These are phyloP conservation scores for Lasioglossum vierecki DNA, from an alignment of 2,888 invertebrate species.

Conservation along the genomic window DNA sequence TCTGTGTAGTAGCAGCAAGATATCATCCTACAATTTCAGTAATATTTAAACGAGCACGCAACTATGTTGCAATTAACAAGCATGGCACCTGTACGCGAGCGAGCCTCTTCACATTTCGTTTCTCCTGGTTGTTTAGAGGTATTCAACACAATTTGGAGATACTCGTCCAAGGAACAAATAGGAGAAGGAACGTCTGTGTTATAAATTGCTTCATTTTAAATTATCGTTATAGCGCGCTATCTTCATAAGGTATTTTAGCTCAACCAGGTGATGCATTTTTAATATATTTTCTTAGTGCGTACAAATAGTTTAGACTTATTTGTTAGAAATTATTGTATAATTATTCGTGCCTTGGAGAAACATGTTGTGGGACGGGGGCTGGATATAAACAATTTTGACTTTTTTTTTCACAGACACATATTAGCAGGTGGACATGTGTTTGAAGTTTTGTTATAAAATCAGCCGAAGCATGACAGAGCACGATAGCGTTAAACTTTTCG, in stretches of 20 bases:
- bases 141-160: constrained; percentile 10
- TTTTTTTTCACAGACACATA: constrained; percentile 54
- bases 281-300: constrained; percentile 13
- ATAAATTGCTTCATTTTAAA: constrained; percentile 9
- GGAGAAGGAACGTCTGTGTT: constrained; percentile 15
- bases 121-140: constrained; percentile 4
- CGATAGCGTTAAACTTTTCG: constrained; percentile 19
- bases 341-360: neutral
- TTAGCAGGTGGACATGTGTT: constrained; percentile 13
- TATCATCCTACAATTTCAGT: constrained; percentile 29
- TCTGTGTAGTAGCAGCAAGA: constrained; percentile 1
- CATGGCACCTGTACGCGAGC: constrained; percentile 9
- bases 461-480: constrained; percentile 30
- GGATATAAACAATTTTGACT: constrained; percentile 34
- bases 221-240: constrained; percentile 20
- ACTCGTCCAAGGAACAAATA: constrained; percentile 16
- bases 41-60: constrained; percentile 1
- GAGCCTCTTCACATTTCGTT: constrained; percentile 13
- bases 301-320: constrained; percentile 23
- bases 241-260: constrained; percentile 43
- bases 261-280: constrained; percentile 21
- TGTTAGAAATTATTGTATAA: constrained; percentile 5
- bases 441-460: constrained; percentile 9
- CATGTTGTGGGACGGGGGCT: neutral
- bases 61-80: constrained; percentile 15